These are phyloP conservation scores for Troglohyphantes excavatus DNA, from an alignment of 2,888 invertebrate species.

Conservation along the genomic window DNA sequence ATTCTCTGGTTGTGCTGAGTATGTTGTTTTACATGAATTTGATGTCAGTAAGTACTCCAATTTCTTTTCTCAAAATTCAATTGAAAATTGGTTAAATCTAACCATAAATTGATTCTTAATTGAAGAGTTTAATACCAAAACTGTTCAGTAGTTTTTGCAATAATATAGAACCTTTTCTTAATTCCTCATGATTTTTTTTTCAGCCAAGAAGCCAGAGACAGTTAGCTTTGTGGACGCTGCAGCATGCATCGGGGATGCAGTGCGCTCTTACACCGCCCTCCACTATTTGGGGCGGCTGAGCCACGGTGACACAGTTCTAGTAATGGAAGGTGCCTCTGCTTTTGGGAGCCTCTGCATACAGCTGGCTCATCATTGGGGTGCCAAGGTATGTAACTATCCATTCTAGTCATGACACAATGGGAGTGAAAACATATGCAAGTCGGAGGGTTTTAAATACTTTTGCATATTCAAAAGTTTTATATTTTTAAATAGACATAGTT, in stretches of 20 bases:
- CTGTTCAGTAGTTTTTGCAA: too few relatives aligned
- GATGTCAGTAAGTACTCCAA: constrained; percentile 83
- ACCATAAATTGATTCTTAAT: background rate
- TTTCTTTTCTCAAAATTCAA: background rate
- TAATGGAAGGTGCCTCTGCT: constrained; percentile 83
- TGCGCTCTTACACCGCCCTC: constrained; percentile 84
- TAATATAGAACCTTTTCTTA: too few relatives aligned
- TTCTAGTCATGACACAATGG: too few relatives aligned
- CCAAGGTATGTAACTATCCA: constrained; percentile 83
- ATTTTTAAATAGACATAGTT: too few relatives aligned
- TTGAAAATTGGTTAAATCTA: background rate
- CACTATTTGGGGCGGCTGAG: constrained; percentile 83
- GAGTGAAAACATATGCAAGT: too few relatives aligned
- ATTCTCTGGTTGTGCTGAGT: constrained; percentile 83
- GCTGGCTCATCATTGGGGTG: constrained; percentile 83
- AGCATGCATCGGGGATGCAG: constrained; percentile 83
- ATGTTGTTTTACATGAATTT: constrained; percentile 83
- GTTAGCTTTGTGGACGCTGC: constrained; percentile 83
- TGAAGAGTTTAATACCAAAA: too few relatives aligned
- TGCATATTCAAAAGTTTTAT: too few relatives aligned
- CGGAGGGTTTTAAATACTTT: too few relatives aligned
- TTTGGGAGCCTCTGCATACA: constrained; percentile 83
- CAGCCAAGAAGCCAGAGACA: constrained; percentile 83
- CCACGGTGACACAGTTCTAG: constrained; percentile 83
- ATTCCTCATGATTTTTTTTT: constrained; percentile 10